Evolutionary conservation across 2,113 vertebrate genomes (phyloP).

Genomic region (Zeus faber): DNA sequence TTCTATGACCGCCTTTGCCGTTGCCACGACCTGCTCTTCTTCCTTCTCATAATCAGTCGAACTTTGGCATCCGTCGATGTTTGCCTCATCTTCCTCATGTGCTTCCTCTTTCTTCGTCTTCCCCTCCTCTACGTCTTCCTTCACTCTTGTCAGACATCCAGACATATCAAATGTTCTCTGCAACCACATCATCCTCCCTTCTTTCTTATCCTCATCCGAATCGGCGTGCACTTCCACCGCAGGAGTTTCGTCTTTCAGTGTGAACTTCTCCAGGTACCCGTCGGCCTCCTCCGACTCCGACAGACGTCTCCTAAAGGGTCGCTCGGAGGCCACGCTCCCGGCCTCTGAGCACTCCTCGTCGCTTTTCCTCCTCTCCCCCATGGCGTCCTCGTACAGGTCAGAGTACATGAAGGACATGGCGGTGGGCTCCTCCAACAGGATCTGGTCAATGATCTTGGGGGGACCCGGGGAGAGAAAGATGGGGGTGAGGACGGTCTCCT

Average conservation of each 20-base stretch:
- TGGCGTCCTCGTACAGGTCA: slow-evolving; percentile 87
- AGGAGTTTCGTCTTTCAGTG: slow-evolving; percentile 86
- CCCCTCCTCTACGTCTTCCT: slow-evolving; percentile 33
- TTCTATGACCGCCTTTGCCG: slow-evolving; percentile 1
- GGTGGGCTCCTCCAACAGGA: slow-evolving; percentile 86
- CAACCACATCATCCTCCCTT: slow-evolving; percentile 61
- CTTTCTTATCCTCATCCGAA: slow-evolving; percentile 34
- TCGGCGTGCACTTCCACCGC: slow-evolving; percentile 45
- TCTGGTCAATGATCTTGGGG: slow-evolving; percentile 81
- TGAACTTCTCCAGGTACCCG: slow-evolving; percentile 91
- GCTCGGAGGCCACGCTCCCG: slow-evolving; percentile 81
- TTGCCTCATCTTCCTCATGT: neutral
- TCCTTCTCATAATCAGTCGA: slow-evolving; percentile 7
- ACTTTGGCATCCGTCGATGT: slow-evolving; percentile 2
- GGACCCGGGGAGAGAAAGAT: slow-evolving; percentile 81
- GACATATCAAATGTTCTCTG: slow-evolving; percentile 73
- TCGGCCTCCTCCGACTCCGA: slow-evolving; percentile 86
- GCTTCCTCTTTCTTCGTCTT: slow-evolving; percentile 19
- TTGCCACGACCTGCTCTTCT: slow-evolving; percentile 5
- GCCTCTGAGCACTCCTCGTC: slow-evolving; percentile 80
- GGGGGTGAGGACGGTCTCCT: slow-evolving; percentile 82
- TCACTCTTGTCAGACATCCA: slow-evolving; percentile 59
- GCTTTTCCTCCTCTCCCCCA: slow-evolving; percentile 75
- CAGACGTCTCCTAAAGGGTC: slow-evolving; percentile 76
- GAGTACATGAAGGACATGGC: slow-evolving; percentile 89